phyloP scores from a whole-genome alignment of 2,888 invertebrate species.

The Nemapogon koenigi region DNA sequence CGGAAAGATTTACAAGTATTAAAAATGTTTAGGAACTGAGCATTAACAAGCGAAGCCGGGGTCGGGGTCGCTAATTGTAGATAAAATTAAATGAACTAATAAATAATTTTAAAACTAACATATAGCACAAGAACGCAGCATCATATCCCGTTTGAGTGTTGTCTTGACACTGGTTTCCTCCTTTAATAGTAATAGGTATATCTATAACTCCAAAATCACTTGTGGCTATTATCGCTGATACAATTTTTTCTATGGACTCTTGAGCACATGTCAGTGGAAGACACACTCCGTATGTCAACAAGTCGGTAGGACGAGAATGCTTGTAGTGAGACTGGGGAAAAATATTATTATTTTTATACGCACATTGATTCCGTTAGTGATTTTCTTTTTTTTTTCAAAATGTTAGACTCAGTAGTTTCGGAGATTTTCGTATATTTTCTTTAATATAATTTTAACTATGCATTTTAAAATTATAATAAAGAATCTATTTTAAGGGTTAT shows the following conservation, averaged over 20 bases:
- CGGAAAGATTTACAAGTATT: too few species aligned
- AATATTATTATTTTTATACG: neutral
- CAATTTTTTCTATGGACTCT: conserved; percentile 32
- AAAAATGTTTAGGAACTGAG: too few species aligned
- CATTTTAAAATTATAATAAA: too few species aligned
- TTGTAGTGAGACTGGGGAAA: conserved; percentile 29
- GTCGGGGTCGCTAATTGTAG: too few species aligned
- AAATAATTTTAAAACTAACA: conserved; percentile 35
- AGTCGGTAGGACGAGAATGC: conserved; percentile 35
- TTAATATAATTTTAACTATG: too few species aligned
- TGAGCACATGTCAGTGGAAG: conserved; percentile 52
- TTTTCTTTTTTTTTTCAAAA: too few species aligned
- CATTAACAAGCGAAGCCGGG: too few species aligned
- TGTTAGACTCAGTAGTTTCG: too few species aligned
- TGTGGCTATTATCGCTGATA: conserved; percentile 34
- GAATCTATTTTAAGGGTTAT: too few species aligned
- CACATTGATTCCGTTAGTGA: too few species aligned
- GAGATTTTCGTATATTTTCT: too few species aligned
- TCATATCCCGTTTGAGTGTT: conserved; percentile 27
- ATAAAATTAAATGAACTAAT: too few species aligned
- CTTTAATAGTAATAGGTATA: conserved; percentile 31
- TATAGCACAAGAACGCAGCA: conserved; percentile 29
- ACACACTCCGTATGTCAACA: conserved; percentile 62
- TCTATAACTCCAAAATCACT: conserved; percentile 47
- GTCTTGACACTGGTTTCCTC: conserved; percentile 36